phyloP scores from a whole-genome alignment of 2,113 vertebrate genomes.

The Crotalus horridus region DNA sequence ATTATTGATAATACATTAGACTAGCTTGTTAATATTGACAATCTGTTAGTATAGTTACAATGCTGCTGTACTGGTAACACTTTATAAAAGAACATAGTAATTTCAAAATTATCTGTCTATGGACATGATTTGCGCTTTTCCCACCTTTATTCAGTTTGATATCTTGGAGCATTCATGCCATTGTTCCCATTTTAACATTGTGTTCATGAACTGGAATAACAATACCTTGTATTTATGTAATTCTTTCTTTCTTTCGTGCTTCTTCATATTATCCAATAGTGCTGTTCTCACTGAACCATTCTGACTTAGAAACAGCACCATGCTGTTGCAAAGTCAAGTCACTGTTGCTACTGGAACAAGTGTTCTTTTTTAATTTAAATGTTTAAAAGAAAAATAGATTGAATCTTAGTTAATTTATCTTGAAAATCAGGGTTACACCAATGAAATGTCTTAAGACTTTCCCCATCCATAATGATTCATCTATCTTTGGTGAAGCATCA shows the following conservation, averaged over 20 bases:
- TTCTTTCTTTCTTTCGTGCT: slow-evolving; percentile 5
- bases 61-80: slow-evolving; percentile 62
- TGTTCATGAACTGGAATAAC: not conserved
- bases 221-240: not conserved
- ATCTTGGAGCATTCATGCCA: not conserved
- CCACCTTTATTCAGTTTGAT: not conserved
- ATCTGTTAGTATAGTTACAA: slow-evolving; percentile 63
- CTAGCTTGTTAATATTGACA: slow-evolving; percentile 70
- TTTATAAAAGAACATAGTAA: slow-evolving; percentile 64
- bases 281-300: not conserved
- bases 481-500: not conserved
- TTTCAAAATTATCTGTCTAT: slow-evolving; percentile 51
- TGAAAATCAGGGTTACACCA: not conserved
- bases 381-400: not conserved
- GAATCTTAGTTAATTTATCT: not conserved
- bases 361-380: not conserved
- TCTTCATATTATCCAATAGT: not conserved
- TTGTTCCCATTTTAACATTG: slow-evolving; percentile 5
- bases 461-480: not conserved
- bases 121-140: slow-evolving; percentile 8
- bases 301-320: not conserved
- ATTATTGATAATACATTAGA: slow-evolving; percentile 70
- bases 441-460: not conserved
- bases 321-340: not conserved
- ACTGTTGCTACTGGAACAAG: not conserved